phyloP scores from a whole-genome alignment of 2,797 vertebrate genomes.

The Falco cherrug region DNA sequence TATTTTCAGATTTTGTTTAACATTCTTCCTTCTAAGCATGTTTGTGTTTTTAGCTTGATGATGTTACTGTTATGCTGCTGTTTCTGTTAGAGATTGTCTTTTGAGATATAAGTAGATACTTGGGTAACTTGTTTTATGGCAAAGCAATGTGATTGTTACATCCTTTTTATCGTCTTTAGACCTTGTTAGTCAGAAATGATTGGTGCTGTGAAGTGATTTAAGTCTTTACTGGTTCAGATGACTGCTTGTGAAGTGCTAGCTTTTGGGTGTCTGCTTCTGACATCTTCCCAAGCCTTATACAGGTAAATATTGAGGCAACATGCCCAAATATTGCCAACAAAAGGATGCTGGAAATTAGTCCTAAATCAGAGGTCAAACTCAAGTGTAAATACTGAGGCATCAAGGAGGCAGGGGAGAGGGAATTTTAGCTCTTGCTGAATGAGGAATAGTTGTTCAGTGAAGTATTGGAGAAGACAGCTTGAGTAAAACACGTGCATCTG shows the following conservation, averaged over 20 bases:
- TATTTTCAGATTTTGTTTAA: background rate
- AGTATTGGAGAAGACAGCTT: background rate
- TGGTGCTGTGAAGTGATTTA: background rate
- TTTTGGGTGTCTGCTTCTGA: background rate
- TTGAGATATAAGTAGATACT: background rate
- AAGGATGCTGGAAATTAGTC: background rate
- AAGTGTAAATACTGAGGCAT: background rate
- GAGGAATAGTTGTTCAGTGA: background rate
- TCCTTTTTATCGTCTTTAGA: background rate
- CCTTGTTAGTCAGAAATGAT: background rate
- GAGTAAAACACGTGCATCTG: background rate
- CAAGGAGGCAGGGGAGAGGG: background rate
- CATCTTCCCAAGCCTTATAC: background rate
- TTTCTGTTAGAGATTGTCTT: background rate
- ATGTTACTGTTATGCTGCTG: background rate
- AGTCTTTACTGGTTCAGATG: background rate
- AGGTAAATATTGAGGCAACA: fast-evolving
- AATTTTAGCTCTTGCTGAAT: background rate
- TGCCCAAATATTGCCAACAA: background rate
- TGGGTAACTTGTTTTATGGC: background rate
- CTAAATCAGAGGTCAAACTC: background rate
- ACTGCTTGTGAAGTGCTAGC: background rate
- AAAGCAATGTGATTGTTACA: background rate
- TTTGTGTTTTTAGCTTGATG: background rate
- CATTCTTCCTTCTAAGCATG: background rate